A percentile compares a stretch with the other conserved stretches of the same genome.
phyloP scores from a whole-genome alignment of 2,888 invertebrate genomes.

The Drosophila monieri region DNA sequence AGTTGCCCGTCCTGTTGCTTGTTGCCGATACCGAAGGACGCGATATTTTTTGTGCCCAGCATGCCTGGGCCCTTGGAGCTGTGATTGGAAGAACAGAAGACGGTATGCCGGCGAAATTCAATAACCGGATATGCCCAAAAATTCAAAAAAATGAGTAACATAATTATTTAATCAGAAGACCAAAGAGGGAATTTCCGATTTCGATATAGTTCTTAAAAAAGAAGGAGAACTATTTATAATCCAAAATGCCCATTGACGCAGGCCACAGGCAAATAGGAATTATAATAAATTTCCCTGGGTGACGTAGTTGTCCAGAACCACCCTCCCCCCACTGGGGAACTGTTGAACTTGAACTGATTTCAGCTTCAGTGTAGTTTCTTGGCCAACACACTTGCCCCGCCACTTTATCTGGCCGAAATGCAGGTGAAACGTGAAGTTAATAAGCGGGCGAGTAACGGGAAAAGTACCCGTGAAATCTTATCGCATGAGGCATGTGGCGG shows the following conservation, averaged over 20 bases:
- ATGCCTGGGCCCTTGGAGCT: conserved; percentile 32
- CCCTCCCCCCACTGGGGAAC: conserved; percentile 5
- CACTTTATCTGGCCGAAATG: conserved; percentile 6
- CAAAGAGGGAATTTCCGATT: not conserved
- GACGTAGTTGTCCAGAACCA: not conserved
- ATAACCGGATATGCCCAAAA: not conserved
- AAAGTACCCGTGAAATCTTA: conserved; percentile 50
- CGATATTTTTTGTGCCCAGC: conserved; percentile 63
- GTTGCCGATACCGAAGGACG: conserved; percentile 50
- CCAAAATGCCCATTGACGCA: conserved; percentile 12
- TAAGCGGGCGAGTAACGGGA: conserved; percentile 27
- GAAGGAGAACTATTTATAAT: not conserved
- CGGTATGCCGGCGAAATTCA: not conserved
- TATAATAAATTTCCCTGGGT: conserved; percentile 3
- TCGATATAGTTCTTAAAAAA: too few species aligned
- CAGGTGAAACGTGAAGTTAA: conserved; percentile 15
- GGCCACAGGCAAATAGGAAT: conserved; percentile 14
- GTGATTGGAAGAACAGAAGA: conserved; percentile 24
- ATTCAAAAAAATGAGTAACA: not conserved
- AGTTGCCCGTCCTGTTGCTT: not conserved
- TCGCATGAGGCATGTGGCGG: conserved; percentile 19
- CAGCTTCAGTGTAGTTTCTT: not conserved
- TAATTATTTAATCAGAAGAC: not conserved
- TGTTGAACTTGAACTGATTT: conserved; percentile 60
- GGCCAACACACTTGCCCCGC: not conserved